These are phyloP conservation scores for Rhopalosiphum padi DNA, from an alignment of 1,140 invertebrate genomes.

Conservation along the genomic window DNA sequence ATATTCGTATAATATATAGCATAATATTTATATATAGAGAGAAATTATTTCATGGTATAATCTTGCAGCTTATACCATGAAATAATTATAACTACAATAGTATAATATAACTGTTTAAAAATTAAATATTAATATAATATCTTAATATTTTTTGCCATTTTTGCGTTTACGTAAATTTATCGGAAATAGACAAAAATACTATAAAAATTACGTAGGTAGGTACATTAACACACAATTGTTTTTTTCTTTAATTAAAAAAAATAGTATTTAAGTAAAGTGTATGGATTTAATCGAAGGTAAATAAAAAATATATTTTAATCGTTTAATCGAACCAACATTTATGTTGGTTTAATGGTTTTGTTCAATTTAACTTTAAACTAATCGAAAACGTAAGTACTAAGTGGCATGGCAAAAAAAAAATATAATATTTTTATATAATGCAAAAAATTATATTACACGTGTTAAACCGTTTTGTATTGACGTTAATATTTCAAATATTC, in stretches of 20 bases:
- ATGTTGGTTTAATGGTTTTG: neutral
- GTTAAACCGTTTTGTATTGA: neutral
- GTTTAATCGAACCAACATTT: neutral
- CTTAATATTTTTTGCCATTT: no score
- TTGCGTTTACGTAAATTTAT: no score
- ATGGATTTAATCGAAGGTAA: neutral
- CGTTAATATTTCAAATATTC: slow-evolving; percentile 20
- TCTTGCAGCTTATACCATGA: no score
- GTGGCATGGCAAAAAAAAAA: neutral
- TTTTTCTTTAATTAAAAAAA: neutral
- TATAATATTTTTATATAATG: neutral
- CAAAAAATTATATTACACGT: neutral
- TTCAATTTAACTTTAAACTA: neutral
- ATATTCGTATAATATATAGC: no score
- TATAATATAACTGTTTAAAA: no score
- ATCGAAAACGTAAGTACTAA: neutral
- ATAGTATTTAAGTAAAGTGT: neutral
- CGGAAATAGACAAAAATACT: neutral
- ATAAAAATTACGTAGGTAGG: neutral
- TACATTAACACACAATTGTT: neutral
- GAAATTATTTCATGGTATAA: no score
- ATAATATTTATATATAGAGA: no score
- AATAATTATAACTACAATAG: no score
- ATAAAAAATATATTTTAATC: neutral
- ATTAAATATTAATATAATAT: no score